Evolutionary conservation across 2,888 invertebrate species (phyloP).

Genomic region (Elaeidobius kamerunicus): DNA sequence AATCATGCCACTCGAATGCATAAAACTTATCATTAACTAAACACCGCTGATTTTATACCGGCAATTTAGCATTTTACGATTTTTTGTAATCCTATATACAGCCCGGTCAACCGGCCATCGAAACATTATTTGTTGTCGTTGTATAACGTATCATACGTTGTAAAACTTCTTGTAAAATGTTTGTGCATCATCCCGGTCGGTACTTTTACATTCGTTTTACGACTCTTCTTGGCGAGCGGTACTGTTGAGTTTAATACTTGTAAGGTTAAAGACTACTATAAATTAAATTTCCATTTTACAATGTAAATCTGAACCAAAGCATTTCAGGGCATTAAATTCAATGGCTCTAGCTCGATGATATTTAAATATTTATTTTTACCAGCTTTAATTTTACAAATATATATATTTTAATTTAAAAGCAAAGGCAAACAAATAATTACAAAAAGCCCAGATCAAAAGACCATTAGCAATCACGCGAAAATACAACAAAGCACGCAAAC

Average conservation of each 20-base stretch:
- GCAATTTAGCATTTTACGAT: constrained; percentile 22
- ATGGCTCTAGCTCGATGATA: neutral
- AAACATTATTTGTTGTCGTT: constrained; percentile 30
- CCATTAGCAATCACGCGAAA: constrained; percentile 10
- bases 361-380: too few species aligned
- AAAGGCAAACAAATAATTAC: too few species aligned
- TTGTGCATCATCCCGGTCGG: constrained; percentile 27
- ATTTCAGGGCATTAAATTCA: constrained; percentile 3
- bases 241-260: constrained; percentile 32
- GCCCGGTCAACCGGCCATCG: constrained; percentile 20
- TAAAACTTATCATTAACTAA: constrained; percentile 27
- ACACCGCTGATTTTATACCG: constrained; percentile 20
- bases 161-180: constrained; percentile 31
- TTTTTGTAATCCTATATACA: constrained; percentile 22
- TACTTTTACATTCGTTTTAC: constrained; percentile 33
- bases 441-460: too few species aligned
- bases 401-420: too few species aligned
- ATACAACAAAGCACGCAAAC: constrained; percentile 9
- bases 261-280: constrained; percentile 31
- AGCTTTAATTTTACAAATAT: too few species aligned
- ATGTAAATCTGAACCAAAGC: constrained; percentile 18
- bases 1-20: constrained; percentile 16
- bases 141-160: constrained; percentile 26
- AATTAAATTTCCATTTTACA: constrained; percentile 29
- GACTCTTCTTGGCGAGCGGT: constrained; percentile 29